Percentiles rank a stretch among this genome's conserved stretches.
Evolutionary conservation across 2,113 vertebrate genomes (phyloP).

Genomic region (Bolborhynchus lineola): DNA sequence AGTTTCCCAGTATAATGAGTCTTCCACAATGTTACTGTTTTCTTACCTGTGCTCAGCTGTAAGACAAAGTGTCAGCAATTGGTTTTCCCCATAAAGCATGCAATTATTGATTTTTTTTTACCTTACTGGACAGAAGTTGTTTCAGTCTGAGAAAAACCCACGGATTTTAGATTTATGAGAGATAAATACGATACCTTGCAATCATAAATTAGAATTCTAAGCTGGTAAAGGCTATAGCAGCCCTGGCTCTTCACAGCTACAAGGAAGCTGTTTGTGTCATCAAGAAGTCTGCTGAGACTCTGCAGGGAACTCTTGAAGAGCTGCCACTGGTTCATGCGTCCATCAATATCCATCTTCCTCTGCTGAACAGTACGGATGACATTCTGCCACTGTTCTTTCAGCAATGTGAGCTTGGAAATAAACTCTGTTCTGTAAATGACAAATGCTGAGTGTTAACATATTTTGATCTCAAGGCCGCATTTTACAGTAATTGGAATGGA

Average conservation of each 20-base stretch:
- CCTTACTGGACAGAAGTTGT: not conserved
- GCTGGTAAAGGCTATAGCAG: conserved; percentile 74
- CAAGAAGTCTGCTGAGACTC: conserved; percentile 79
- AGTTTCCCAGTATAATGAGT: not conserved
- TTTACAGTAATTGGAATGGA: not conserved
- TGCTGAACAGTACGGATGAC: conserved; percentile 74
- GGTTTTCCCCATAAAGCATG: not conserved
- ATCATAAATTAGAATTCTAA: conserved; percentile 72
- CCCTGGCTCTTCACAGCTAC: conserved; percentile 69
- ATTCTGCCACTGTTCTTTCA: conserved; percentile 86
- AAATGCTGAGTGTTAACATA: not conserved
- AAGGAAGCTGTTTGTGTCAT: conserved; percentile 68
- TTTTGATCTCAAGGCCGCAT: not conserved
- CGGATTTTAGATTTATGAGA: not conserved
- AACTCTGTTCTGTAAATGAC: conserved; percentile 80
- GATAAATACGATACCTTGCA: conserved; percentile 77
- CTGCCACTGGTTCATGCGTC: conserved; percentile 80
- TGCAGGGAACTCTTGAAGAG: conserved; percentile 74
- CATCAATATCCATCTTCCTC: conserved; percentile 76
- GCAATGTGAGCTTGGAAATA: conserved; percentile 80
- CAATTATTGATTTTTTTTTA: not conserved
- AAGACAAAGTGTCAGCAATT: not conserved
- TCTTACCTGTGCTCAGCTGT: not conserved
- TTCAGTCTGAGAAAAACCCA: not conserved
- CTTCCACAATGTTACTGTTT: not conserved